Evolutionary conservation across 2,113 vertebrate species (phyloP), one percentile per base, ranked within the genome.

Genomic region (Nicator chloris): DNA sequence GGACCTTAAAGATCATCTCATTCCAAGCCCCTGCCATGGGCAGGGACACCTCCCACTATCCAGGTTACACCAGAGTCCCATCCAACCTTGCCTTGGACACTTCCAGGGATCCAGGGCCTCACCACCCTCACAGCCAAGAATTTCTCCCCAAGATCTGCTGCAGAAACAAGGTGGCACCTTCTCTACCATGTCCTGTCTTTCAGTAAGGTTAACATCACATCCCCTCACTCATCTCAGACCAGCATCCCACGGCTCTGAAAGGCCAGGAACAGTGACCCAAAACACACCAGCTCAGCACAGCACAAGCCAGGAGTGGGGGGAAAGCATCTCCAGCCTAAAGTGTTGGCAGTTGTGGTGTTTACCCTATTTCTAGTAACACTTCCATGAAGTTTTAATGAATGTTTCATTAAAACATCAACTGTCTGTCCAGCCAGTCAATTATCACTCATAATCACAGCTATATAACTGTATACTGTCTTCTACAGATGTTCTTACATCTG

Each of bases 401-500:
- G 51, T 45, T 44, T 63, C 72, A 92, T 78, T 86, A 90, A 81
- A 86, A 65, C 83, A 64, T 84, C 65, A 83, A 39, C 40, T 95
- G 39, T n/a, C 69, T 88, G 93, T 93, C 93, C 92, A 96, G 82
- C 44, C 49, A 92, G 54, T 17, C 79, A 85, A 81, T 92, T 90
- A 93, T 17, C 88, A 81, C 75, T 75, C 42, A 76, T 45, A 83
- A 92, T 90, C 72, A 84, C 73, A 88, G 85, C 80, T 56, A 49
- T 2, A 7, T 15, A 91, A 91, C 28, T 33, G 40, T 18, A 69
- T 16, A 57, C 49, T 57, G n/a, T 21, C 76, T 93, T 37, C 82
- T 79, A 53, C 96, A 95, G 92, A 94, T 95, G 90, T 92, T 90
- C 82, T 60, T 82, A 45, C 93, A 96, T 78, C 93, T 96, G 92